Conservation (phyloP, 2,797 vertebrate genomes). For the Coregonus ussuriensis region DNA sequence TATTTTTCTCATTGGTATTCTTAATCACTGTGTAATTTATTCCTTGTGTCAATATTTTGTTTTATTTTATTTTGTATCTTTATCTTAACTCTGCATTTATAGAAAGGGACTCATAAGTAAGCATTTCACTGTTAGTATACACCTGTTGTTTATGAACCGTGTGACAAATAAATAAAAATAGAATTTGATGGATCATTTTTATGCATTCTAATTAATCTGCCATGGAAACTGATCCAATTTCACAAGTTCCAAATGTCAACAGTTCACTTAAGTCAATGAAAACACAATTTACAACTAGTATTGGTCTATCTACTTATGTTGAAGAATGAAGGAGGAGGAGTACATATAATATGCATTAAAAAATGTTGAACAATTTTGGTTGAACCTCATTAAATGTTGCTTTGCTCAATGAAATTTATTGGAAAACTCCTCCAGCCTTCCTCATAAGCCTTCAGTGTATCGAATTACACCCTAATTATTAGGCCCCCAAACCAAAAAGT, state of each 20-base stretch:
- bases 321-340: neutral
- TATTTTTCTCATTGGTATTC: too few species aligned
- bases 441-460: constrained; percentile 62
- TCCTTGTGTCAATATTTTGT: too few species aligned
- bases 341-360: constrained; percentile 23
- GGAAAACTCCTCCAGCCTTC: constrained; percentile 44
- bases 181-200: neutral
- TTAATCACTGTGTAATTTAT: too few species aligned
- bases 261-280: neutral
- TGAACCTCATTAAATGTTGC: constrained; percentile 62
- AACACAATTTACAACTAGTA: neutral
- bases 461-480: constrained; percentile 77
- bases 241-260: neutral
- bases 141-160: too few species aligned
- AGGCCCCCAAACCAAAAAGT: constrained; percentile 59
- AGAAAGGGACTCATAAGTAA: too few species aligned
- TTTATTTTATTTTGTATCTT: too few species aligned
- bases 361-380: constrained; percentile 24
- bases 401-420: constrained; percentile 42
- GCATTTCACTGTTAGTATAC: too few species aligned
- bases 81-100: too few species aligned
- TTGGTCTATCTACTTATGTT: neutral
- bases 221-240: neutral
- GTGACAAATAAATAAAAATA: too few species aligned
- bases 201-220: neutral